Base-by-base conservation (phyloP, 2,888 invertebrate genomes). In the Stenchaetothrips biformis region DNA sequence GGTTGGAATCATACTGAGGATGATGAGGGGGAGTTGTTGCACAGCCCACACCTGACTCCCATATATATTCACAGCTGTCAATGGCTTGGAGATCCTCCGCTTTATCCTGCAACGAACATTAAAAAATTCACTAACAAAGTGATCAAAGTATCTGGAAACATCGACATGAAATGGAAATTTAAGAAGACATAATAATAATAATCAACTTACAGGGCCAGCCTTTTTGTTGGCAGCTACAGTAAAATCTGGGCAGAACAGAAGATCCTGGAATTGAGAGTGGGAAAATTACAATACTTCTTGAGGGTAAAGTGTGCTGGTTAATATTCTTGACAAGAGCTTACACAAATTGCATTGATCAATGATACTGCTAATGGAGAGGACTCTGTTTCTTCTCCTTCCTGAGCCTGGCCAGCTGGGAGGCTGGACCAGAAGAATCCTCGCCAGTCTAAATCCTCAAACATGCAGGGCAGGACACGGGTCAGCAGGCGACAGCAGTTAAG, bases 31-130 rank as follows among this genome's bases (percentile, higher is more conserved):
- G 96, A 0, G 95, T 92, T 84, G 96, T 94, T 0, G 99, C 98
- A 88, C 95, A 99, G 2, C 99, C 99, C n/a, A 99, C 99, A 37
- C 99, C 99, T n/a, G 98, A 94, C 87, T 99, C 98, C 99, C 99
- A 99, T 84, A 99, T 99, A 86, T 98, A 98, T 89, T 99, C 99
- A 88, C 99, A 99, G 85, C 98, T 98, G 89, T 99, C 99, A 80
- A 99, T 93, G 0, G 95, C 94, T 0, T 95, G 93, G 82, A 99
- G 88, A 87, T 99, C 99, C 85, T 99, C 99, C 3, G 97, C 97
- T 85, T 95, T 94, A 86, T 95, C 96, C 94, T 94, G 83, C 48
- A 85, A 83, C 9, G 79, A 79, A 80, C n/a, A 37, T 11, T 48
- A 79, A 79, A 27, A 80, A 47, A 77, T 78, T 67, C 62, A 78